phyloP scores from a whole-genome alignment of 2,888 invertebrate species.

The Podabrus alpinus region DNA sequence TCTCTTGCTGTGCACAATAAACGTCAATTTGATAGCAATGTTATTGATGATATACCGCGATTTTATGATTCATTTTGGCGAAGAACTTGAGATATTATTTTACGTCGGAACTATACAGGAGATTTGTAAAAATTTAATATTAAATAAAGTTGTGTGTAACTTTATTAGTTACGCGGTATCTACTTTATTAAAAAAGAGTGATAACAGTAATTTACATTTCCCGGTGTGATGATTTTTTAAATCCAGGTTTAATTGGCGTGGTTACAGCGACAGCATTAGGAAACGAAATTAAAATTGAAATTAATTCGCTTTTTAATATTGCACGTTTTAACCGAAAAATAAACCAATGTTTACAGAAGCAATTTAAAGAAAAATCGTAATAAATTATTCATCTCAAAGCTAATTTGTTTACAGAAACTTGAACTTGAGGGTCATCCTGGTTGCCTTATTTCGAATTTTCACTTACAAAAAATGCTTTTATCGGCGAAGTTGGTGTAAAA shows the following conservation, averaged over 20 bases:
- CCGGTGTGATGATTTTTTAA: slow-evolving; percentile 3
- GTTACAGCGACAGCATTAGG: slow-evolving; percentile 1
- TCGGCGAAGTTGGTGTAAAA: not conserved
- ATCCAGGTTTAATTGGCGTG: slow-evolving; percentile 8
- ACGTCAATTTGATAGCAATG: not conserved
- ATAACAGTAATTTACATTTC: not conserved
- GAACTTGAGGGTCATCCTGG: not conserved
- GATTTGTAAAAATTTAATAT: not conserved
- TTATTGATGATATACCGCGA: not conserved
- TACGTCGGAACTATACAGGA: not conserved
- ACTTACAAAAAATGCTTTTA: not conserved
- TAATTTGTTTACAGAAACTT: not conserved
- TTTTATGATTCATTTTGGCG: not conserved
- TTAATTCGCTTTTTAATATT: slow-evolving; percentile 2
- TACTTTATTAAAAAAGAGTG: not conserved
- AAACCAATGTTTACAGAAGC: not conserved
- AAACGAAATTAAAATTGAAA: slow-evolving; percentile 6
- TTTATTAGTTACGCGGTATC: not conserved
- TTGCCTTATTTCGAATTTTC: not conserved
- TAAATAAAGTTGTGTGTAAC: not conserved
- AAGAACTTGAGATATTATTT: not conserved
- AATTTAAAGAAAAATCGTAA: not conserved
- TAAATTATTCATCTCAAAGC: not conserved
- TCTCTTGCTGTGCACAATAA: not conserved
- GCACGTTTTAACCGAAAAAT: not conserved